Conservation (phyloP, 1,140 invertebrate species). For the Mactra quadrangularis region DNA sequence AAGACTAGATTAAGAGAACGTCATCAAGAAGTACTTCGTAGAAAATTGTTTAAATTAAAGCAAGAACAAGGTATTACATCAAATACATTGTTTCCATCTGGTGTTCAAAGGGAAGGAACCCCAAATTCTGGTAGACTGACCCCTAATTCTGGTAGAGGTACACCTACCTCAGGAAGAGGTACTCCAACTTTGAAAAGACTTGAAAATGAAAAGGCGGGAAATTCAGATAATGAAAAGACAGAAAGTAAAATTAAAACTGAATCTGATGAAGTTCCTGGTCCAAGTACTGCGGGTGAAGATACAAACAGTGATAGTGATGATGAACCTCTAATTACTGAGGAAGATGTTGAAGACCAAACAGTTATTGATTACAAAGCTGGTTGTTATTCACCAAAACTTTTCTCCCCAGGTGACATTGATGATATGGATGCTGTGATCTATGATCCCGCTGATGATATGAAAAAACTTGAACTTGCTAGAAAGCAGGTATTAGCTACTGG, state of each 20-base stretch:
- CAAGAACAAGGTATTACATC: constrained; percentile 86
- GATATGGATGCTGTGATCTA: constrained; percentile 91
- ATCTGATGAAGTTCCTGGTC: constrained; percentile 52
- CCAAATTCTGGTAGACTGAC: constrained; percentile 33
- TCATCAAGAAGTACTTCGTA: constrained; percentile 95
- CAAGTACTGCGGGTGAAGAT: constrained; percentile 33
- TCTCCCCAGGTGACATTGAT: constrained; percentile 89
- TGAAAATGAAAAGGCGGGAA: not conserved
- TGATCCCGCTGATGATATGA: constrained; percentile 91
- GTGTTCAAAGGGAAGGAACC: constrained; percentile 50
- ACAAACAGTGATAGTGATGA: constrained; percentile 37
- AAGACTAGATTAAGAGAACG: constrained; percentile 94
- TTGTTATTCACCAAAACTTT: constrained; percentile 92
- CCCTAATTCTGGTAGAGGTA: constrained; percentile 11
- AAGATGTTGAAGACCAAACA: constrained; percentile 67
- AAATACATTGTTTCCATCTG: constrained; percentile 78
- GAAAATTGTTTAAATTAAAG: constrained; percentile 95
- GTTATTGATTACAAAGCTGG: constrained; percentile 90
- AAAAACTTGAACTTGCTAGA: constrained; percentile 89
- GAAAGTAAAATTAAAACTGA: constrained; percentile 15
- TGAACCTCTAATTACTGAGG: constrained; percentile 30
- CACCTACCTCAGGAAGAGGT: constrained; percentile 5
- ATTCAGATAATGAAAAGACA: not conserved
- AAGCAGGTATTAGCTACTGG: constrained; percentile 85
- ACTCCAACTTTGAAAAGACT: not conserved